Percentiles rank a stretch among this genome's conserved stretches.
phyloP scores from a whole-genome alignment of 2,797 vertebrate species.

The Tachyglossus aculeatus region DNA sequence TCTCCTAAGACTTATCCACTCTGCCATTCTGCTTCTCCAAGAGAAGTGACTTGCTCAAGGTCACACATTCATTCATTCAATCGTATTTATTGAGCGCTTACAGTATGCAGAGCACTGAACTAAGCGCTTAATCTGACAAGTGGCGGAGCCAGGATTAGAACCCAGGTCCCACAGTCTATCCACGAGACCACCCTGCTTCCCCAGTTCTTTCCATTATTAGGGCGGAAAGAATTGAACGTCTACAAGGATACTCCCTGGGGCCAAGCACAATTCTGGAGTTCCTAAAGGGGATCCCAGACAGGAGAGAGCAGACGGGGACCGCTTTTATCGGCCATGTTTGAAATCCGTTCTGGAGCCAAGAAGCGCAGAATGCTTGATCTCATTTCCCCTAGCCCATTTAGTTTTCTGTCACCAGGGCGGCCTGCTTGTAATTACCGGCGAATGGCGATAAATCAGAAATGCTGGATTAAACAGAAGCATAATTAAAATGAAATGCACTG shows the following conservation, averaged over 20 bases:
- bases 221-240: background rate
- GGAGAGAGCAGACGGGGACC: no score
- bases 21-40: no score
- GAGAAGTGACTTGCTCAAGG: no score
- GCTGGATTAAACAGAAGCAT: background rate
- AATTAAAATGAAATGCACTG: slow-evolving; percentile 30
- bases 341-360: background rate
- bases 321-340: background rate
- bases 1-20: no score
- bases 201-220: background rate
- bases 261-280: accelerated
- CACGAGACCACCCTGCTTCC: no score
- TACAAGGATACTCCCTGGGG: background rate
- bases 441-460: background rate
- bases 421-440: background rate
- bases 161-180: no score
- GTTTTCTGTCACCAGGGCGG: slow-evolving; percentile 2
- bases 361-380: background rate
- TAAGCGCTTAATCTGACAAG: no score
- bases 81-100: no score
- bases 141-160: no score
- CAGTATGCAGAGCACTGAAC: no score
- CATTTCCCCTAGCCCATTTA: background rate
- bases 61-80: no score
- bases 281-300: background rate